A percentile compares a stretch with the other conserved stretches of the same genome.
Evolutionary conservation across 1,140 invertebrate genomes (phyloP).

Genomic region (Camponotus floridanus): DNA sequence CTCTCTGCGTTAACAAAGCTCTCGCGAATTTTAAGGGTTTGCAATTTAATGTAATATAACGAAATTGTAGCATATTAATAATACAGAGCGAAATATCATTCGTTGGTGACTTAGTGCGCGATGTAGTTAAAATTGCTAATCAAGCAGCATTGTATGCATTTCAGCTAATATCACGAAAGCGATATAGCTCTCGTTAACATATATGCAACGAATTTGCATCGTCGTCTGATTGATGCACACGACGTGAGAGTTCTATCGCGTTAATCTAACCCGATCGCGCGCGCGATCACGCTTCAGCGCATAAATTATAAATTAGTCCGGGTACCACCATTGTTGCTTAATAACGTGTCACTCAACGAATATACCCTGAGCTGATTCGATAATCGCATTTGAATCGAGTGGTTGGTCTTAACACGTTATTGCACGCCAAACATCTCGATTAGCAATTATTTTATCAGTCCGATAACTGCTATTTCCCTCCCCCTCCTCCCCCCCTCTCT

Average conservation of each 20-base stretch:
- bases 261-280: slow-evolving; percentile 59
- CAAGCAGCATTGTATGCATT: slow-evolving; percentile 52
- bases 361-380: slow-evolving; percentile 52
- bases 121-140: slow-evolving; percentile 56
- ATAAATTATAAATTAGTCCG: slow-evolving; percentile 64
- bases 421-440: slow-evolving; percentile 58
- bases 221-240: slow-evolving; percentile 61
- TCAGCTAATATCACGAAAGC: slow-evolving; percentile 59
- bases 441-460: slow-evolving; percentile 62
- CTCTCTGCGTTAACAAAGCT: background rate
- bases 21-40: background rate
- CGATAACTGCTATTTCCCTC: background rate
- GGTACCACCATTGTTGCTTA: slow-evolving; percentile 54
- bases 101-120: slow-evolving; percentile 32
- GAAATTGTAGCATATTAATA: slow-evolving; percentile 16
- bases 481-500: no score
- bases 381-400: slow-evolving; percentile 62
- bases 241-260: slow-evolving; percentile 54
- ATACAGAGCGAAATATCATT: slow-evolving; percentile 9
- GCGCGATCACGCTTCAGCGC: slow-evolving; percentile 51
- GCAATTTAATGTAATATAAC: background rate
- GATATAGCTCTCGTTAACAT: slow-evolving; percentile 58
- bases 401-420: slow-evolving; percentile 57
- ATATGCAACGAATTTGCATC: slow-evolving; percentile 61
- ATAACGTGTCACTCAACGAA: slow-evolving; percentile 62